These are phyloP conservation scores for Antechinus stuartii DNA, from an alignment of 2,113 vertebrate genomes.

Conservation along the genomic window DNA sequence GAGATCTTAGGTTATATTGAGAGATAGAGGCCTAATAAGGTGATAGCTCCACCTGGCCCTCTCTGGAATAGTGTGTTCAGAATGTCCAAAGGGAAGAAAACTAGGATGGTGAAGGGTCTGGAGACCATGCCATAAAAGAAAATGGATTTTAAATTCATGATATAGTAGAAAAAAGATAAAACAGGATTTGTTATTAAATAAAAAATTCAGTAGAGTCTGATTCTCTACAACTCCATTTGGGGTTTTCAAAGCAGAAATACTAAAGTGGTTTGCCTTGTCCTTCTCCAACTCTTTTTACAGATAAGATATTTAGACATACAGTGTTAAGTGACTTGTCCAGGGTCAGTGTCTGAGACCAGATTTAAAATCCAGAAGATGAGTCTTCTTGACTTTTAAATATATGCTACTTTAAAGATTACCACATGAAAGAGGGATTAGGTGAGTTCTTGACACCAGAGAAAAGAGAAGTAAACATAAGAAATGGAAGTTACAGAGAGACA, in stretches of 20 bases:
- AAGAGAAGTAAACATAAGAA: neutral
- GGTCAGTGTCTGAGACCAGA: neutral
- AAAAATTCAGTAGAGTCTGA: neutral
- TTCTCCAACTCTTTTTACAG: neutral
- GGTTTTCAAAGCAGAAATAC: neutral
- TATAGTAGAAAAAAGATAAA: neutral
- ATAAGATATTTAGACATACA: neutral
- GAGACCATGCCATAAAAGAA: neutral
- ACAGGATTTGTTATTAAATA: neutral
- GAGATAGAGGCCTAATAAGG: neutral
- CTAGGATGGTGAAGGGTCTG: neutral
- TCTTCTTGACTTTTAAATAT: neutral
- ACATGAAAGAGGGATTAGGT: neutral
- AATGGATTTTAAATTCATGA: neutral
- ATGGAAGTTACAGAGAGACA: neutral
- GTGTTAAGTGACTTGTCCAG: neutral
- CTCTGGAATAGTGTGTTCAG: neutral
- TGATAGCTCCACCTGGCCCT: neutral
- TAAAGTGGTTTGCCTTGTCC: neutral
- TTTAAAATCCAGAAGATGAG: neutral
- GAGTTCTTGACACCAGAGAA: neutral
- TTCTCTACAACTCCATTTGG: neutral
- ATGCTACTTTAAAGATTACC: neutral
- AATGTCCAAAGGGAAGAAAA: neutral
- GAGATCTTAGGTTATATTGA: neutral